A percentile compares a stretch with the other conserved stretches of the same genome.
Conservation (phyloP, 2,797 vertebrate genomes). For the Petrocephalus sullivani region DNA sequence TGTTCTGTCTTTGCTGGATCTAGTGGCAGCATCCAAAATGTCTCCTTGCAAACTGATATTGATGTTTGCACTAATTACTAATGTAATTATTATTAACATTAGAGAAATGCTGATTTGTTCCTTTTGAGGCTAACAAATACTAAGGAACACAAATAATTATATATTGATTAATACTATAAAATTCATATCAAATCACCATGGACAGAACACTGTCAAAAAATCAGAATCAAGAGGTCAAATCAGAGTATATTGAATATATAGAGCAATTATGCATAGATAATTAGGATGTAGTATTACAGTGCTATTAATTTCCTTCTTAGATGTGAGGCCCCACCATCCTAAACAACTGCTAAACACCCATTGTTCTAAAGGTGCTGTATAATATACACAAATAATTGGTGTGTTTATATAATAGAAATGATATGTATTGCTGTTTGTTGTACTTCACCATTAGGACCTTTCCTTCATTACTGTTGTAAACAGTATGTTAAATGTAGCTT, state of each 20-base stretch:
- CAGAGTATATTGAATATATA: neutral
- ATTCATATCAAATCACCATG: neutral
- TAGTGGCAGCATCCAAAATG: neutral
- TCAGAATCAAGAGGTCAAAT: neutral
- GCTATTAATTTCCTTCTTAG: neutral
- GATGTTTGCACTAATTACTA: too few species aligned
- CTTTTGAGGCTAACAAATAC: neutral
- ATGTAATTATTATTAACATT: neutral
- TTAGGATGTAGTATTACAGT: neutral
- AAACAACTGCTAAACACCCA: neutral
- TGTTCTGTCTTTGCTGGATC: neutral
- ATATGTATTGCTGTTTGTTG: neutral
- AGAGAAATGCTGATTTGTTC: neutral
- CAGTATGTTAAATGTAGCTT: neutral
- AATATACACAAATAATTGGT: neutral
- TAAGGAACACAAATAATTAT: neutral
- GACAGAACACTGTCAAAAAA: neutral
- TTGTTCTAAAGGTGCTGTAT: neutral
- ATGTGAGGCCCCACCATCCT: neutral
- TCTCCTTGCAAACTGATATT: neutral
- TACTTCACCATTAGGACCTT: neutral
- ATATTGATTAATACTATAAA: neutral
- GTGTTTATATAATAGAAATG: too few species aligned
- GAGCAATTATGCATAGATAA: neutral
- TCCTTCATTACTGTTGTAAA: neutral